Conservation (phyloP, 1,140 invertebrate genomes). For the Argopecten irradians region DNA sequence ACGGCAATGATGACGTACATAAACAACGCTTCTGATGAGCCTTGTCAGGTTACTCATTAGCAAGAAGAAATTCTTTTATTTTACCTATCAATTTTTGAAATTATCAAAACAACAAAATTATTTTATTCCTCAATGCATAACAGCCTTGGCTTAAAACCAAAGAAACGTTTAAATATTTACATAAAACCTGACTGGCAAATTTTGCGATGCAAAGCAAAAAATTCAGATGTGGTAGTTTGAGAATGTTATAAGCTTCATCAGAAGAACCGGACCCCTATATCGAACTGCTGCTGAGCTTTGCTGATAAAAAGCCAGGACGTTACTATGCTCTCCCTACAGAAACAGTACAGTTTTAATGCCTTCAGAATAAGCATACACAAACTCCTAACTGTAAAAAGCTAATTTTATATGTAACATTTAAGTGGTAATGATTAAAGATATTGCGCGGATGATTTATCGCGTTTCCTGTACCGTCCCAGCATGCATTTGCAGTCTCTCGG, state of each 20-base stretch:
- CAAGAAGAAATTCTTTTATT: background rate
- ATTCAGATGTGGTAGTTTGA: background rate
- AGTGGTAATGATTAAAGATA: conserved; percentile 13
- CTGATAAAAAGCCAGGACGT: background rate
- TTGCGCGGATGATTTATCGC: background rate
- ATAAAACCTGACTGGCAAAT: background rate
- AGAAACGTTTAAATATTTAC: background rate
- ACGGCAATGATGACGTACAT: background rate
- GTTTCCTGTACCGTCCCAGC: background rate
- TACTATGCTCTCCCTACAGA: background rate
- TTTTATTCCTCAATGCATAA: background rate
- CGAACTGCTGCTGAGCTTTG: background rate
- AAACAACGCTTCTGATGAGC: background rate
- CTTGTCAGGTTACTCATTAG: background rate
- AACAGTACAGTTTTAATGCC: background rate
- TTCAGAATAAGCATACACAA: background rate
- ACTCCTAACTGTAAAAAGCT: background rate
- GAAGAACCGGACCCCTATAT: background rate
- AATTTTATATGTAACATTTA: conserved; percentile 13
- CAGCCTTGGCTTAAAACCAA: background rate
- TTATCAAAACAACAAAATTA: background rate
- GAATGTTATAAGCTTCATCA: background rate
- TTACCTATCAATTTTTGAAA: background rate
- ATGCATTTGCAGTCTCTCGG: background rate
- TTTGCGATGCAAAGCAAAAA: background rate